Conservation (phyloP, 2,888 invertebrate species). For the Cerastis leucographa region DNA sequence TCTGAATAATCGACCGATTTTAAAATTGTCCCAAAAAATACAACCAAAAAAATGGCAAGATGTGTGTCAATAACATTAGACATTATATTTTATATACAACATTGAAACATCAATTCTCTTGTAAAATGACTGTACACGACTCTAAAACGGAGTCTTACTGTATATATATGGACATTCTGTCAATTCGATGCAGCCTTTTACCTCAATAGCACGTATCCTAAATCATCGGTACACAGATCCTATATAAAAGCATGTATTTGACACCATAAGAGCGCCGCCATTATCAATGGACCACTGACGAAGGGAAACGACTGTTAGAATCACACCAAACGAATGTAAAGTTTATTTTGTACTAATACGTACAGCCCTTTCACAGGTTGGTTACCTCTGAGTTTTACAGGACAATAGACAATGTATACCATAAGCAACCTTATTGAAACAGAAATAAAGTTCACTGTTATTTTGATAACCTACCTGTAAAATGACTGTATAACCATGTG, state of each 20-base stretch:
- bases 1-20: slow-evolving; percentile 16
- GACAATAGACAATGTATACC: too few species aligned
- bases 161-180: slow-evolving; percentile 58
- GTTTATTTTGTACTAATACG: slow-evolving; percentile 12
- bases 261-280: slow-evolving; percentile 66
- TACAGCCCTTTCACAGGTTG: not conserved
- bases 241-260: slow-evolving; percentile 73
- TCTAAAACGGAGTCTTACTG: slow-evolving; percentile 44
- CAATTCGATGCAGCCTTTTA: slow-evolving; percentile 64
- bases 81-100: slow-evolving; percentile 55
- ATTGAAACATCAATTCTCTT: slow-evolving; percentile 34
- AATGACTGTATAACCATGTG: not conserved
- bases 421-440: not conserved
- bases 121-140: slow-evolving; percentile 49
- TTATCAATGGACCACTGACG: slow-evolving; percentile 53
- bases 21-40: slow-evolving; percentile 10
- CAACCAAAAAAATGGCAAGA: slow-evolving; percentile 44
- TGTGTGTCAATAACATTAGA: slow-evolving; percentile 46
- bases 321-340: slow-evolving; percentile 11
- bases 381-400: not conserved
- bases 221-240: slow-evolving; percentile 66
- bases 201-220: slow-evolving; percentile 65
- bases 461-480: not conserved
- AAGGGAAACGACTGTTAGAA: slow-evolving; percentile 37
- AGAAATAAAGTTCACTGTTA: not conserved